A percentile compares a stretch with the other conserved stretches of the same genome.
phyloP scores from a whole-genome alignment of 2,888 invertebrate genomes.

The Ochropleura plecta region DNA sequence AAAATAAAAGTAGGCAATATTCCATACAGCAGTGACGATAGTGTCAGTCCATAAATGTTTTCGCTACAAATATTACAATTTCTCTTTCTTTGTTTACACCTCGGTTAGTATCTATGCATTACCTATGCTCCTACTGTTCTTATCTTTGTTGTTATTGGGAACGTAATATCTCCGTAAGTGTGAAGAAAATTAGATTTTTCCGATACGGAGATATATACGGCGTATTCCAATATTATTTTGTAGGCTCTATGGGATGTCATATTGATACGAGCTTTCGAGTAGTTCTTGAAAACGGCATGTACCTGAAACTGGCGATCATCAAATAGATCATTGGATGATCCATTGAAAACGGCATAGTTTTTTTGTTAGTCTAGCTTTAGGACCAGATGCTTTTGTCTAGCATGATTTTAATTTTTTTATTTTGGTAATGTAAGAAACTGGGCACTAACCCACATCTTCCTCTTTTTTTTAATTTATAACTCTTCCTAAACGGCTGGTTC shows the following conservation, averaged over 20 bases:
- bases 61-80: not conserved
- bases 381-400: too few species aligned
- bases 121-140: constrained; percentile 11
- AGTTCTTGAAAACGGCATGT: not conserved
- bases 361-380: too few species aligned
- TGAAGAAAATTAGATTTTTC: constrained; percentile 42
- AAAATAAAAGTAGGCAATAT: not conserved
- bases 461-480: too few species aligned
- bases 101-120: not conserved
- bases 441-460: too few species aligned
- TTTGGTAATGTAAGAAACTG: too few species aligned
- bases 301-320: not conserved
- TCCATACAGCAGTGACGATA: not conserved
- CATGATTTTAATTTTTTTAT: too few species aligned
- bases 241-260: constrained; percentile 19
- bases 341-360: too few species aligned
- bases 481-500: too few species aligned
- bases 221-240: constrained; percentile 43
- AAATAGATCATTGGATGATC: too few species aligned
- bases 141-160: constrained; percentile 3
- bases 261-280: constrained; percentile 21
- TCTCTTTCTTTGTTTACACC: not conserved
- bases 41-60: not conserved
- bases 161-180: constrained; percentile 27
- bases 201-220: constrained; percentile 19